Evolutionary conservation across 2,113 vertebrate genomes (phyloP).

Genomic region (Odobenus rosmarus): DNA sequence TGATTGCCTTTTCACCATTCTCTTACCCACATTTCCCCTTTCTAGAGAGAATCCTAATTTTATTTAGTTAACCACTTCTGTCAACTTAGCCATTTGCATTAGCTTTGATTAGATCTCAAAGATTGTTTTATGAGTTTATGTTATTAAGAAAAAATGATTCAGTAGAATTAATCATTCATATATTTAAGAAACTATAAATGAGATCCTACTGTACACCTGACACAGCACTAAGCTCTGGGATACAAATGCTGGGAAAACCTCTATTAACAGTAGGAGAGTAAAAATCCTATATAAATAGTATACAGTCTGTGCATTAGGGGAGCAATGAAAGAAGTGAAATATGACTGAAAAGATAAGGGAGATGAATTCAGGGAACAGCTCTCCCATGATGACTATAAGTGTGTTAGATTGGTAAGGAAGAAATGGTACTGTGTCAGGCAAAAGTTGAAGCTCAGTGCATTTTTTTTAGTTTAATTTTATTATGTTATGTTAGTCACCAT

Average conservation of each 20-base stretch:
- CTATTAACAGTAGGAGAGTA: accelerated
- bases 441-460: neutral
- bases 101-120: neutral
- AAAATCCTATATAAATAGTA: neutral
- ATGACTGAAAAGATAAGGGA: neutral
- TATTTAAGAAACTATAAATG: neutral
- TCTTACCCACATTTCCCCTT: neutral
- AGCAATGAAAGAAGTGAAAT: neutral
- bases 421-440: neutral
- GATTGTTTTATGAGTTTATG: neutral
- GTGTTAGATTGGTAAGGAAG: neutral
- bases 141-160: neutral
- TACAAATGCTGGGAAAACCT: neutral
- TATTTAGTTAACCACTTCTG: neutral
- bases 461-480: no score
- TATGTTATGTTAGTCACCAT: no score
- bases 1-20: neutral
- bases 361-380: neutral
- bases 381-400: neutral
- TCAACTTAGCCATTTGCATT: neutral
- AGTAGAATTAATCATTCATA: neutral
- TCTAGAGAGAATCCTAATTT: neutral
- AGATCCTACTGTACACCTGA: neutral
- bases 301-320: neutral
- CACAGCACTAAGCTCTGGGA: neutral